Evolutionary conservation across 2,113 vertebrate species (phyloP).

Genomic region (Cygnus atratus): DNA sequence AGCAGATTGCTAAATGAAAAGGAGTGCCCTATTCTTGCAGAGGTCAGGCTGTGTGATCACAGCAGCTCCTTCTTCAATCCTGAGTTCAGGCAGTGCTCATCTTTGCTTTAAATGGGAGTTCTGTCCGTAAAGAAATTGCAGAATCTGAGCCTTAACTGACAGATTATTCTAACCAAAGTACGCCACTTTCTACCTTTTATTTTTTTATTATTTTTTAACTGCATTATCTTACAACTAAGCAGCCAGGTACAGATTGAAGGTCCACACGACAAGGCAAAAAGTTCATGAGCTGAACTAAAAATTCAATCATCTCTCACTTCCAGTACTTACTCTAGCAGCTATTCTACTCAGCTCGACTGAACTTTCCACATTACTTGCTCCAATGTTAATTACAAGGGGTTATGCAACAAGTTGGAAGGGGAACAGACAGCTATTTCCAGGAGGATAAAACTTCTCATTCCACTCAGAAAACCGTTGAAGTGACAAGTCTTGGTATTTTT

Average conservation of each 20-base stretch:
- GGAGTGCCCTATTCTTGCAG: slow-evolving; percentile 5
- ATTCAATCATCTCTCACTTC: not conserved
- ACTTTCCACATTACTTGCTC: not conserved
- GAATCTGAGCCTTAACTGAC: not conserved
- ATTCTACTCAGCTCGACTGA: not conserved
- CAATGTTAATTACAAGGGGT: not conserved
- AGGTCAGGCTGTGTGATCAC: slow-evolving; percentile 15
- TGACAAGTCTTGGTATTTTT: not conserved
- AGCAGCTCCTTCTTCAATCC: not conserved
- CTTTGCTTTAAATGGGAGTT: not conserved
- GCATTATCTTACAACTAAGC: not conserved
- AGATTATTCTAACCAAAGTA: not conserved
- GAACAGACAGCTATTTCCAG: not conserved
- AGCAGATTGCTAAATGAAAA: slow-evolving; percentile 59
- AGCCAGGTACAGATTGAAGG: not conserved
- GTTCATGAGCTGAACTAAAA: not conserved
- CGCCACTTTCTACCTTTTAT: not conserved
- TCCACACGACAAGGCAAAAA: not conserved
- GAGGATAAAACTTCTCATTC: not conserved
- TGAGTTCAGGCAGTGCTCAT: not conserved
- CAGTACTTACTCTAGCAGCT: not conserved
- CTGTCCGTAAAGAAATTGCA: not conserved
- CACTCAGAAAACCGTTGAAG: not conserved
- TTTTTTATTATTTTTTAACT: not conserved
- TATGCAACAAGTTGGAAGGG: not conserved